Conservation (phyloP, 2,113 vertebrate species). For the Zosterops lateralis region DNA sequence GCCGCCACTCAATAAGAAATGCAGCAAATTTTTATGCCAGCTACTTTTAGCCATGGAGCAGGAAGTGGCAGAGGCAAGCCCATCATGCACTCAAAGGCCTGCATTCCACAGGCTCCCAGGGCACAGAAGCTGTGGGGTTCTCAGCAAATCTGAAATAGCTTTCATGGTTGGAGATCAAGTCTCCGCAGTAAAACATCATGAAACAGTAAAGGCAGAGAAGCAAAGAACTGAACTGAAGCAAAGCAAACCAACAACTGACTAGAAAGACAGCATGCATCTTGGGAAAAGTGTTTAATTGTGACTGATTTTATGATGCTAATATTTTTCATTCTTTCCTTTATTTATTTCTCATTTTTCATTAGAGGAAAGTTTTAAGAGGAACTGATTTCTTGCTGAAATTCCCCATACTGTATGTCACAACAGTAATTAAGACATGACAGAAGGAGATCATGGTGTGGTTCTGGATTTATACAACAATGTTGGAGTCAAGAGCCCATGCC, state of each 20-base stretch:
- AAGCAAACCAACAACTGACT: not conserved
- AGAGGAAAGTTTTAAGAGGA: not conserved
- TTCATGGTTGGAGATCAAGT: constrained; percentile 14
- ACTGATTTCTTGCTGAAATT: not conserved
- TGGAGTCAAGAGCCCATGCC: accelerated
- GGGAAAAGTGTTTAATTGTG: not conserved
- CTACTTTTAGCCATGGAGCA: not conserved
- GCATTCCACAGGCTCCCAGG: not conserved
- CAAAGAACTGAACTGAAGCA: not conserved
- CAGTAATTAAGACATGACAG: constrained; percentile 13
- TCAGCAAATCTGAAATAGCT: constrained; percentile 18
- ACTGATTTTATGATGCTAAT: not conserved
- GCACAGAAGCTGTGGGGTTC: not conserved
- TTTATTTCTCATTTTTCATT: not conserved
- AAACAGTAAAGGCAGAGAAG: not conserved
- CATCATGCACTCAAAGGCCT: not conserved
- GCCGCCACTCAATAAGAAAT: not conserved
- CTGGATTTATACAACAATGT: not conserved
- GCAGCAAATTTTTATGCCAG: not conserved
- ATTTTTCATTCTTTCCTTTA: not conserved
- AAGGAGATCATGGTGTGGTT: not conserved
- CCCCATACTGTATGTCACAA: not conserved
- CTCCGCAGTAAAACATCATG: not conserved
- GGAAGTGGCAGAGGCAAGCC: not conserved
- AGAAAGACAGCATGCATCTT: not conserved